Evolutionary conservation across 2,113 vertebrate species (phyloP).

Genomic region (cattle (Bos taurus)): ARS-UCD2.0 NC_037328.1:82604001-82604500

Average conservation of each 20-base stretch:
- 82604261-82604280: not conserved
- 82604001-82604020: not conserved
- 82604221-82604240: not conserved
- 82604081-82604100: not conserved
- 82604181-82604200: not conserved
- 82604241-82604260: not conserved
- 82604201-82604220: not conserved
- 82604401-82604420: not conserved
- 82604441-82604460: not conserved
- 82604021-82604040: not conserved
- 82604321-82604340: not conserved
- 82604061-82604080: not conserved
- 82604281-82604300: not conserved
- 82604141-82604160: not conserved
- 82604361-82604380: not conserved
- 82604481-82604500: not conserved
- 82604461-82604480: not conserved
- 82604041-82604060: not conserved
- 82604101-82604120: not conserved
- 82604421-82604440: not conserved
- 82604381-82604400: not conserved
- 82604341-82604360: not conserved
- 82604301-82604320: not conserved
- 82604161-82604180: rapidly evolving
- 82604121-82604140: not conserved